A percentile compares a stretch with the other conserved stretches of the same genome.
Evolutionary conservation across 2,888 invertebrate species (phyloP).

Genomic region (Megastigmus dorsalis): DNA sequence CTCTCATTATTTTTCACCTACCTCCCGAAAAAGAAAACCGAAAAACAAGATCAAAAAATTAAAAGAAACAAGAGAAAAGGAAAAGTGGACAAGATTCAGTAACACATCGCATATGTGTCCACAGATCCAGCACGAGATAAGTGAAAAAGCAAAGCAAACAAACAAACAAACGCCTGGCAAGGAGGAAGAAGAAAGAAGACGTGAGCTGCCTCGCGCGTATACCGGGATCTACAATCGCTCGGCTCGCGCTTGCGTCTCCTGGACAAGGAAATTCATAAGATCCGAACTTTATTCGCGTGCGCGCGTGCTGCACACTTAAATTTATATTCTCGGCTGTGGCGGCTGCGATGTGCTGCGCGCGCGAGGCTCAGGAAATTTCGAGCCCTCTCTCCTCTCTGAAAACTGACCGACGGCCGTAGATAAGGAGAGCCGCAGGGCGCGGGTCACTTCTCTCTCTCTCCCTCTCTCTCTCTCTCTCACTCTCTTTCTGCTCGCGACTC

Average conservation of each 20-base stretch:
- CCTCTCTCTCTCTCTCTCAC: constrained; percentile 38
- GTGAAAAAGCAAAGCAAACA: not conserved
- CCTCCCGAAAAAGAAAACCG: constrained; percentile 3
- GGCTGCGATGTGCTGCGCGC: no score
- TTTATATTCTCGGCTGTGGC: no score
- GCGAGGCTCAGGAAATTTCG: constrained; percentile 53
- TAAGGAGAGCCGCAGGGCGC: constrained; percentile 30
- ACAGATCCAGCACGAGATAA: not conserved
- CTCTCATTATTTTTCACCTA: constrained; percentile 33
- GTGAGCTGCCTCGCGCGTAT: not conserved
- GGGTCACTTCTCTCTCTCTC: no score
- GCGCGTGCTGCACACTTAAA: constrained; percentile 29
- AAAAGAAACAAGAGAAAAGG: not conserved
- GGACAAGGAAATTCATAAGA: constrained; percentile 55
- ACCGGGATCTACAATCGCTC: constrained; percentile 41
- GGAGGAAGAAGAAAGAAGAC: constrained; percentile 2
- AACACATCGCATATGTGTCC: constrained; percentile 8
- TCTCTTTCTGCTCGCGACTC: constrained; percentile 43
- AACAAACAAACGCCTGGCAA: not conserved
- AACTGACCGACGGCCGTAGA: constrained; percentile 52
- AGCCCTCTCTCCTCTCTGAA: constrained; percentile 37
- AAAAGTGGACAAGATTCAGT: not conserved
- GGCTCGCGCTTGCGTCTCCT: constrained; percentile 15
- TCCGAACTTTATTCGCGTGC: constrained; percentile 50
- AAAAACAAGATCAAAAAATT: not conserved